Base-by-base conservation (phyloP, 2,113 vertebrate genomes). In the Chloropsis hardwickii region DNA sequence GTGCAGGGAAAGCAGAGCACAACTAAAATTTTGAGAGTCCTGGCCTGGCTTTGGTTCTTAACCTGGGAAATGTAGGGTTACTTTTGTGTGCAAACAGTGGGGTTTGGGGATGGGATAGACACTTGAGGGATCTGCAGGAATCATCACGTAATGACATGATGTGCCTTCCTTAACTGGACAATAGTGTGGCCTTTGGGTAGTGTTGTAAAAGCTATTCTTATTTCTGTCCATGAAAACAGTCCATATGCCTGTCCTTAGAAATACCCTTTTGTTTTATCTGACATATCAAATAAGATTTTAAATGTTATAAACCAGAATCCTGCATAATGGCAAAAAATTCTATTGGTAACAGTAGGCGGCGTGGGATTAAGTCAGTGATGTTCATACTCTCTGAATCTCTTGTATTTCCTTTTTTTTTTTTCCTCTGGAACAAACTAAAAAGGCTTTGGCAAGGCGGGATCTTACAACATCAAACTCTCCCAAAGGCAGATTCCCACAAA, bases 401-500 rank as follows among this genome's bases (percentile, higher is more conserved):
- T 95, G 40, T 82, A 82, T 86, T 95, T 94, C 96, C 77, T 45
- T 81, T 72, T 83, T n/a, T 83, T n/a, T 25, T 6, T 1, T 1
- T 2, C 4, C 65, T n/a, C 77, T 87, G 86, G 87, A 94, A 53
- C 72, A 58, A 84, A 79, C 95, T 95, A 90, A 92, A 84, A 73
- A 88, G 90, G 92, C 90, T 95, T 94, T 98, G 97, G 94, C 93
- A 96, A 93, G 48, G 45, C 69, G 18, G 84, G 86, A 33, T 71
- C 91, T 92, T 91, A 54, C 93, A 94, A 93, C 94, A 97, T 90
- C 78, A 96, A 96, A 90, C 84, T n/a, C 45, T 44, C 95, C 93
- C 97, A 60, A 95, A 97, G 96, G 91, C 97, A 97, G 95, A 96
- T 97, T 97, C 89, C 88, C 80, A 86, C 95, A 94, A 97, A 98